A percentile compares a stretch with the other conserved stretches of the same genome.
These are phyloP conservation scores for Blastobasis lacticolella DNA, from an alignment of 2,888 invertebrate species.

Conservation along the genomic window DNA sequence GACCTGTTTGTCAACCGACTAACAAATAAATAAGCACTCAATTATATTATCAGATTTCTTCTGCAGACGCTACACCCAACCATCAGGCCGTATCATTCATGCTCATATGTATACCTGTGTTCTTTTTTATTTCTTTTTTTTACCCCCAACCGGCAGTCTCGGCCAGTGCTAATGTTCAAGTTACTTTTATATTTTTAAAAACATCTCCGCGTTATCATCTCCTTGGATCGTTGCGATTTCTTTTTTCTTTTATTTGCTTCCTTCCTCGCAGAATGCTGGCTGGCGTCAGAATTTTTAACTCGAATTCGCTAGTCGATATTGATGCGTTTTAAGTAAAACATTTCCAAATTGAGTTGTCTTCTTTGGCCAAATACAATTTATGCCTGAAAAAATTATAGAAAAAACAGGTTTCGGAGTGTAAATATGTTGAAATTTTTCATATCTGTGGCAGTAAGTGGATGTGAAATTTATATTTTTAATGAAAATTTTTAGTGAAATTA, in stretches of 20 bases:
- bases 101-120: constrained; percentile 28
- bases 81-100: constrained; percentile 31
- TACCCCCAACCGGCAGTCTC: constrained; percentile 13
- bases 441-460: too few relatives aligned
- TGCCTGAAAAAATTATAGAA: too few relatives aligned
- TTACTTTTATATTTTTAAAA: constrained; percentile 20
- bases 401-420: too few relatives aligned
- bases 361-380: too few relatives aligned
- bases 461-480: too few relatives aligned
- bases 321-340: too few relatives aligned
- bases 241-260: neutral
- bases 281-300: constrained; percentile 2
- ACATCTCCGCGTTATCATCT: constrained; percentile 16
- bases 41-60: too few relatives aligned
- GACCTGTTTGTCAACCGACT: too few relatives aligned
- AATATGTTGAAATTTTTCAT: too few relatives aligned
- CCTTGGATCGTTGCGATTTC: constrained; percentile 4
- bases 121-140: constrained; percentile 14
- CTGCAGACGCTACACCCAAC: constrained; percentile 3
- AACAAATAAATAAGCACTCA: too few relatives aligned
- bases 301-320: neutral
- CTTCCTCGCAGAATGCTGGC: neutral
- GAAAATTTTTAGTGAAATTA: too few relatives aligned
- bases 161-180: constrained; percentile 18
- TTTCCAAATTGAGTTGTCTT: too few relatives aligned